These are phyloP conservation scores for Chironomus tentans DNA, from an alignment of 2,888 invertebrate species.

Conservation along the genomic window DNA sequence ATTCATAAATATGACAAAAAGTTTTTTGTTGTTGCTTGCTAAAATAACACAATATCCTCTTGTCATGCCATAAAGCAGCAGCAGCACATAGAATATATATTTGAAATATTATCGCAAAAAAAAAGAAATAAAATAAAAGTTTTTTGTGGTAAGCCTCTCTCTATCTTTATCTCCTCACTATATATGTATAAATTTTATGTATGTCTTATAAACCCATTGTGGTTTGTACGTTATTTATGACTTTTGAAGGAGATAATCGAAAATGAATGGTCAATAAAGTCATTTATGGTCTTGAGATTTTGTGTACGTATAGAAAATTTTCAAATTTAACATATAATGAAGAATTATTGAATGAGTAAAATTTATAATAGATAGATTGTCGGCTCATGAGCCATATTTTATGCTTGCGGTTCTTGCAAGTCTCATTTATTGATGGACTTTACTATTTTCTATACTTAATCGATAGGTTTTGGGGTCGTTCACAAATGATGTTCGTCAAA, in stretches of 20 bases:
- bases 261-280: constrained; percentile 13
- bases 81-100: neutral
- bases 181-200: neutral
- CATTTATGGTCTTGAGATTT: neutral
- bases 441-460: too few species aligned
- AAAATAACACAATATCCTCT: too few species aligned
- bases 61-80: neutral
- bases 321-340: too few species aligned
- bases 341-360: too few species aligned
- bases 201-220: neutral
- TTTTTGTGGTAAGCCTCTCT: neutral
- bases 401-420: too few species aligned
- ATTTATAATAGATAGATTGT: too few species aligned
- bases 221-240: neutral
- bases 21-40: neutral
- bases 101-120: neutral
- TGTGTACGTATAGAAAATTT: too few species aligned
- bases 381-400: too few species aligned
- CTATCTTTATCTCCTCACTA: neutral
- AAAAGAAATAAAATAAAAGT: neutral
- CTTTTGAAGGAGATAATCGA: neutral
- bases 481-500: too few species aligned
- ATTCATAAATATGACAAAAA: neutral
- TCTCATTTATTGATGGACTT: too few species aligned
- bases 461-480: too few species aligned